These are phyloP conservation scores for Simalia tracyae DNA, from an alignment of 2,797 vertebrate genomes.

Conservation along the genomic window DNA sequence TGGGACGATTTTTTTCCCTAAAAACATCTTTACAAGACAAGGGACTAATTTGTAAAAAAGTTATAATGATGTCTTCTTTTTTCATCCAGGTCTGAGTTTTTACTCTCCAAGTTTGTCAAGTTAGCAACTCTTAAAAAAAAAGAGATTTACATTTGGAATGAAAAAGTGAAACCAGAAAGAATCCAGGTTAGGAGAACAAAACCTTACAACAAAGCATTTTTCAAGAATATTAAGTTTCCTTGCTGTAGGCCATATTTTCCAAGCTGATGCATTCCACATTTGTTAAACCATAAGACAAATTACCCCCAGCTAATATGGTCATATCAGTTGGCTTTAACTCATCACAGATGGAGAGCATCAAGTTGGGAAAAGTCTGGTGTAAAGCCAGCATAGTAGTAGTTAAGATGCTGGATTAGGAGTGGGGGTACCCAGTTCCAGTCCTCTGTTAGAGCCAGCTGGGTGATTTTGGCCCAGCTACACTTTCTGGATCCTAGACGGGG, in stretches of 20 bases:
- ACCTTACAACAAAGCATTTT: not conserved
- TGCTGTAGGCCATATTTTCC: not conserved
- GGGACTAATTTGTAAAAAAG: not conserved
- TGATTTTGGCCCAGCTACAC: not conserved
- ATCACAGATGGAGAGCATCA: not conserved
- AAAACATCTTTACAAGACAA: not conserved
- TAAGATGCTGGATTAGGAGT: not conserved
- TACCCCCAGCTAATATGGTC: not conserved
- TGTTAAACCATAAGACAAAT: not conserved
- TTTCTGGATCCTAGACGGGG: not conserved
- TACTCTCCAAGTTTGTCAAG: conserved; percentile 20
- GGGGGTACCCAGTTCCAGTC: not conserved
- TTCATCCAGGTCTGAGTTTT: conserved; percentile 20
- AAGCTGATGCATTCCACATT: not conserved
- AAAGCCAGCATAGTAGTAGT: not conserved
- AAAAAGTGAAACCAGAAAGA: not conserved
- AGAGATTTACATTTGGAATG: not conserved
- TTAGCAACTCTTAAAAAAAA: not conserved
- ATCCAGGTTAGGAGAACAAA: conserved; percentile 23
- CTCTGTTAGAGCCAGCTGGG: not conserved
- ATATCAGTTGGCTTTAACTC: not conserved
- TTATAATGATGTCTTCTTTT: not conserved
- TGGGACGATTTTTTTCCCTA: not conserved
- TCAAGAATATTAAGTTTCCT: not conserved
- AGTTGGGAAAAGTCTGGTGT: not conserved